phyloP scores from a whole-genome alignment of 2,113 vertebrate genomes.

The Laterallus jamaicensis region DNA sequence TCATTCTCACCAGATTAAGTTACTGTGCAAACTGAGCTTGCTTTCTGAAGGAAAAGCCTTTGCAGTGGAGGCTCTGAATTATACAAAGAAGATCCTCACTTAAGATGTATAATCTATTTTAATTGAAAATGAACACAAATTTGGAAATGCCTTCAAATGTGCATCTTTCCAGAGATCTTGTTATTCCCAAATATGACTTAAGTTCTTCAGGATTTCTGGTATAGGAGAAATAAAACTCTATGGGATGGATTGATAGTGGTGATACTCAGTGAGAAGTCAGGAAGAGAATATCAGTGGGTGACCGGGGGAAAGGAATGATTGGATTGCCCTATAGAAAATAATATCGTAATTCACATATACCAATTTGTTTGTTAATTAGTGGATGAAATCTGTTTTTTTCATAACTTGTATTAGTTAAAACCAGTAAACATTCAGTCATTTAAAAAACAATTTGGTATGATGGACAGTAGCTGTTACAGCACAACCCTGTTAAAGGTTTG shows the following conservation, averaged over 20 bases:
- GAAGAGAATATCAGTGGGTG: background rate
- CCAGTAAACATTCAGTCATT: background rate
- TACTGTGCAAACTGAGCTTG: background rate
- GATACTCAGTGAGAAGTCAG: background rate
- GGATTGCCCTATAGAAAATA: background rate
- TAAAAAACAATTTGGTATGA: background rate
- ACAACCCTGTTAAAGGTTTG: background rate
- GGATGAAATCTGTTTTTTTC: background rate
- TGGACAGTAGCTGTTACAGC: background rate
- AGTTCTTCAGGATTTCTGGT: background rate
- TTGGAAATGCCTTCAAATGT: background rate
- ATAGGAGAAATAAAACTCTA: background rate
- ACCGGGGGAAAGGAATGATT: background rate
- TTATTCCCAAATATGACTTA: background rate
- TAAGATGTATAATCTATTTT: background rate
- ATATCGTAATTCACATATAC: background rate
- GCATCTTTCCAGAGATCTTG: background rate
- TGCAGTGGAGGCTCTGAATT: background rate
- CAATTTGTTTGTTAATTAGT: background rate
- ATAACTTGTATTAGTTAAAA: background rate
- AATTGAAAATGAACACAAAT: background rate
- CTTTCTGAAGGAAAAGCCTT: background rate
- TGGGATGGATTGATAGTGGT: background rate
- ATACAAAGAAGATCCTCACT: background rate
- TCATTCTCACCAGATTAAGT: background rate